Evolutionary conservation across 2,113 vertebrate species (phyloP).

Genomic region (Pogona vitticeps): DNA sequence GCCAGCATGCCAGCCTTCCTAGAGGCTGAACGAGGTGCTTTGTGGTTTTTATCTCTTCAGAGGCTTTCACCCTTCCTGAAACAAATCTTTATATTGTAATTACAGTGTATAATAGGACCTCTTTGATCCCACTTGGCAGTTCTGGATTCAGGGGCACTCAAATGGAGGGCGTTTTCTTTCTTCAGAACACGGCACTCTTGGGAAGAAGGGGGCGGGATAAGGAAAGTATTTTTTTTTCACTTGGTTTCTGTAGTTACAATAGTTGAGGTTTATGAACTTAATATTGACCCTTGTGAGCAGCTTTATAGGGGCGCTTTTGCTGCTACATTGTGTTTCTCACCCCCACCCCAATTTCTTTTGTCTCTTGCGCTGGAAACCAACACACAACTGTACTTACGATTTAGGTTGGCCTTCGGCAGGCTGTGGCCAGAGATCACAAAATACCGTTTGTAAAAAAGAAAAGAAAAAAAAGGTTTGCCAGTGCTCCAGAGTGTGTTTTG

Average conservation of each 20-base stretch:
- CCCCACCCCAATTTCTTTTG: no score
- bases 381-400: not conserved
- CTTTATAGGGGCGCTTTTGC: not conserved
- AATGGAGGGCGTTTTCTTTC: not conserved
- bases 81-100: not conserved
- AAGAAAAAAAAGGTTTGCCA: not conserved
- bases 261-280: not conserved
- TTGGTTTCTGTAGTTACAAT: constrained; percentile 1
- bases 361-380: not conserved
- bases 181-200: no score
- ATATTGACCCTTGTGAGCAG: not conserved
- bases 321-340: not conserved
- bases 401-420: not conserved
- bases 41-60: not conserved
- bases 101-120: not conserved
- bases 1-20: not conserved
- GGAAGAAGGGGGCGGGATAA: not conserved
- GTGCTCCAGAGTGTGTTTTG: not conserved
- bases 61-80: not conserved
- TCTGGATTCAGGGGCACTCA: not conserved
- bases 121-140: no score
- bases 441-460: no score
- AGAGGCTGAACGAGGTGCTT: not conserved
- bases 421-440: not conserved
- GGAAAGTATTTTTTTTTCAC: not conserved